Percentiles rank a stretch among this genome's conserved stretches.
phyloP scores from a whole-genome alignment of 2,113 vertebrate genomes.

The Peromyscus leucopus region DNA sequence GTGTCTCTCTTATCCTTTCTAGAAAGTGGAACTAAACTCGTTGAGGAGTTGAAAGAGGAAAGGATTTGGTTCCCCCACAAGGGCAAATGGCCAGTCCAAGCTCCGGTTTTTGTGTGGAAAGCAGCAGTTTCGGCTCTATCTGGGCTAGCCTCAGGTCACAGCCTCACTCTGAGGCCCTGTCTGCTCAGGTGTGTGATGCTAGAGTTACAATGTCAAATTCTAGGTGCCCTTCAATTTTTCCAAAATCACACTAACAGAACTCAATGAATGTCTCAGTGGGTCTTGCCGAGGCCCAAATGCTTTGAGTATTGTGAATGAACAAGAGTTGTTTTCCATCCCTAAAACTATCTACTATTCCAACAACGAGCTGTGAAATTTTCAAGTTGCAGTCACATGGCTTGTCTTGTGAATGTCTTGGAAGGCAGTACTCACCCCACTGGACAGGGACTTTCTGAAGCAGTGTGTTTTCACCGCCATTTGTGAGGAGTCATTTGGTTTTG shows the following conservation, averaged over 20 bases:
- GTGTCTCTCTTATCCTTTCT: not conserved
- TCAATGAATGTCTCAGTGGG: not conserved
- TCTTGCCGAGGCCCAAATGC: not conserved
- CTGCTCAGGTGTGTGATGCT: not conserved
- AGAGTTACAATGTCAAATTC: not conserved
- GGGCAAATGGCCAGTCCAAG: not conserved
- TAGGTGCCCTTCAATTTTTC: not conserved
- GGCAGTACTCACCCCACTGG: not conserved
- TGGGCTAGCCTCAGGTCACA: not conserved
- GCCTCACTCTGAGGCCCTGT: not conserved
- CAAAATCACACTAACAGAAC: not conserved
- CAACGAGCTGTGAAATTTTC: not conserved
- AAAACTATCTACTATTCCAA: not conserved
- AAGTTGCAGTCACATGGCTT: not conserved
- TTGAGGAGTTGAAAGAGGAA: constrained; percentile 9
- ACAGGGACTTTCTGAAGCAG: not conserved
- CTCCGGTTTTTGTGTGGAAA: not conserved
- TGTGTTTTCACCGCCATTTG: not conserved
- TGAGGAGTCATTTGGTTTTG: not conserved
- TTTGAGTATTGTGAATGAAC: not conserved
- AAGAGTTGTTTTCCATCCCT: not conserved
- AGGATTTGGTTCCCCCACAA: not conserved
- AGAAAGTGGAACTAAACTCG: constrained; percentile 6
- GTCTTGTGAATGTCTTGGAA: not conserved
- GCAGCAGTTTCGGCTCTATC: not conserved